Conservation (phyloP, 2,888 invertebrate species). For the Drosophila prolongata region DNA sequence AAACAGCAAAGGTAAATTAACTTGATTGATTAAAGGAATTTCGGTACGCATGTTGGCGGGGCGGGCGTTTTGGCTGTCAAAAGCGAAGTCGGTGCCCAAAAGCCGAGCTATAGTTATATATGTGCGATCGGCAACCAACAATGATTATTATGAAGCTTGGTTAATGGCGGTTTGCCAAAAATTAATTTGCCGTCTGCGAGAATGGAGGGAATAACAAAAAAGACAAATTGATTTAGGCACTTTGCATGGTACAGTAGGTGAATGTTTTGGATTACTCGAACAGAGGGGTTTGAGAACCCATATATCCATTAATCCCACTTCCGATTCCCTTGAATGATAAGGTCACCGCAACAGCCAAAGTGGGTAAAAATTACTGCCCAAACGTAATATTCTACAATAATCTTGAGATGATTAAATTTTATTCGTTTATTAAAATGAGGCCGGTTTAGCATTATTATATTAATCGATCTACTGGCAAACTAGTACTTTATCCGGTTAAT, state of each 20-base stretch:
- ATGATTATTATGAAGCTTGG: slow-evolving; percentile 37
- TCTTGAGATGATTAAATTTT: not conserved
- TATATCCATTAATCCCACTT: not conserved
- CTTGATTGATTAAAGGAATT: slow-evolving; percentile 69
- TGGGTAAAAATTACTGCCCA: not conserved
- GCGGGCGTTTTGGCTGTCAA: slow-evolving; percentile 21
- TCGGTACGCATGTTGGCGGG: slow-evolving; percentile 31
- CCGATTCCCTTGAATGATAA: slow-evolving; percentile 4
- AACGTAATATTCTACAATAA: not conserved
- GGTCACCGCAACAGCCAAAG: slow-evolving; percentile 1
- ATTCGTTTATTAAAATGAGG: not conserved
- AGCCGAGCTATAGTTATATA: not conserved
- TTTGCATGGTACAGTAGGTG: slow-evolving; percentile 7
- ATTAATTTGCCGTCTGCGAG: slow-evolving; percentile 21
- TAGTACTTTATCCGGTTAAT: not conserved
- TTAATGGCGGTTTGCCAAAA: slow-evolving; percentile 53
- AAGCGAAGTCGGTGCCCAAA: slow-evolving; percentile 7
- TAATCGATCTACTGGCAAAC: not conserved
- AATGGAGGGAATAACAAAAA: slow-evolving; percentile 3
- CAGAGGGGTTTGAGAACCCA: not conserved
- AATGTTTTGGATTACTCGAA: slow-evolving; percentile 4
- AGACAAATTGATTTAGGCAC: slow-evolving; percentile 26
- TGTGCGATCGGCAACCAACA: not conserved
- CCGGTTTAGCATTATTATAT: not conserved
- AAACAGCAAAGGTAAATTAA: slow-evolving; percentile 67